These are phyloP conservation scores for Didymodactylos carnosus DNA, from an alignment of 2,888 invertebrate species.

Conservation along the genomic window DNA sequence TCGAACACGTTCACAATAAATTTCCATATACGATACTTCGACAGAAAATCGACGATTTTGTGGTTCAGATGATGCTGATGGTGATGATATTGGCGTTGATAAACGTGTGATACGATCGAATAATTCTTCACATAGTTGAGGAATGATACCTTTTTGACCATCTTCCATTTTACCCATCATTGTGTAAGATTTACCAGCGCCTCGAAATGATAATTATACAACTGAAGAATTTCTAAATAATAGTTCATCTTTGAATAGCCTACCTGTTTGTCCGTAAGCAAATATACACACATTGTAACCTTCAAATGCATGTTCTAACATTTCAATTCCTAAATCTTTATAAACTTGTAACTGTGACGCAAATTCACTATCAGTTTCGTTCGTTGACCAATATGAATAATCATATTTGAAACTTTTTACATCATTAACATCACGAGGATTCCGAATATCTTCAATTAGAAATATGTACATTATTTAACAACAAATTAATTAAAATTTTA, in stretches of 20 bases:
- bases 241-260: background rate
- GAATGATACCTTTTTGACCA: constrained; percentile 41
- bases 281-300: constrained; percentile 42
- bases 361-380: constrained; percentile 27
- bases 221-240: background rate
- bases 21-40: constrained; percentile 38
- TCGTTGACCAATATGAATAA: constrained; percentile 38
- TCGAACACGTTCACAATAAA: constrained; percentile 42
- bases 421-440: constrained; percentile 21
- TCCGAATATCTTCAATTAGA: too few species aligned
- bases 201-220: constrained; percentile 32
- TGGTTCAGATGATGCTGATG: constrained; percentile 20
- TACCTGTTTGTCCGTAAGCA: constrained; percentile 41
- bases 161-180: constrained; percentile 39
- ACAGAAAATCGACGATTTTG: constrained; percentile 16
- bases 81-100: constrained; percentile 35
- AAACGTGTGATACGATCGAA: constrained; percentile 31
- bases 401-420: constrained; percentile 39
- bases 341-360: constrained; percentile 40
- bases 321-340: constrained; percentile 38
- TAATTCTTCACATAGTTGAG: constrained; percentile 39
- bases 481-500: too few species aligned
- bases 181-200: constrained; percentile 43
- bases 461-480: too few species aligned
- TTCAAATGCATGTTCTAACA: constrained; percentile 41